Percentiles rank a stretch among this genome's conserved stretches.
These are phyloP conservation scores for Sinotaia quadrata DNA, from an alignment of 2,888 invertebrate genomes.

Conservation along the genomic window DNA sequence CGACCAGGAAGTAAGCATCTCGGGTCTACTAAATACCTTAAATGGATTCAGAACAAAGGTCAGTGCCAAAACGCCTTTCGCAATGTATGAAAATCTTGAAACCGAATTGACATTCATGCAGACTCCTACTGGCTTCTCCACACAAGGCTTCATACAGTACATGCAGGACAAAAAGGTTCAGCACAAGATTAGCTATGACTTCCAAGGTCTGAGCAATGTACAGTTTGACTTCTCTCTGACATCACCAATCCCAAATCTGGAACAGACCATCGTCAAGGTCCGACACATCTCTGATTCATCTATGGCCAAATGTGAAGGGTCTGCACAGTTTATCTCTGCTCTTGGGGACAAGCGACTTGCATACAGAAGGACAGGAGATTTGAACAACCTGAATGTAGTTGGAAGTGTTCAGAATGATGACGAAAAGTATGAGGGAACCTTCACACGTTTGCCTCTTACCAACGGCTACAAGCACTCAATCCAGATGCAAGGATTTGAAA, in stretches of 20 bases:
- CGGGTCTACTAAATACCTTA: constrained; percentile 4
- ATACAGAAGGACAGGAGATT: constrained; percentile 5
- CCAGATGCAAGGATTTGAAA: background rate
- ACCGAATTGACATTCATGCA: background rate
- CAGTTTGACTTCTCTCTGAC: constrained; percentile 11
- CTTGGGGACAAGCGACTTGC: constrained; percentile 18
- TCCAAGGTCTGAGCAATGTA: background rate
- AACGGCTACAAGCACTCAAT: constrained; percentile 17
- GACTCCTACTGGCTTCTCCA: background rate
- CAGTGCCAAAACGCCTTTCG: constrained; percentile 18
- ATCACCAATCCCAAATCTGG: constrained; percentile 8
- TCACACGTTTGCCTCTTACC: constrained; percentile 7
- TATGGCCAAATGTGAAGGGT: too few relatives aligned
- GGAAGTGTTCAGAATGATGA: constrained; percentile 7
- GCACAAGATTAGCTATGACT: background rate
- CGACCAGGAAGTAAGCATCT: constrained; percentile 13
- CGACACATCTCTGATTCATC: background rate
- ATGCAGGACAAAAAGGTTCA: background rate
- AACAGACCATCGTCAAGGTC: background rate
- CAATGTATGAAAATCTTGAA: constrained; percentile 9
- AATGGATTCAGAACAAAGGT: constrained; percentile 7
- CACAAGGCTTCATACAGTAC: constrained; percentile 4
- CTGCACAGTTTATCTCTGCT: background rate
- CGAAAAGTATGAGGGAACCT: background rate
- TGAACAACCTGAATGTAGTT: constrained; percentile 11